Evolutionary conservation across 2,797 vertebrate species (phyloP).

Genomic region (Tangara arthus): DNA sequence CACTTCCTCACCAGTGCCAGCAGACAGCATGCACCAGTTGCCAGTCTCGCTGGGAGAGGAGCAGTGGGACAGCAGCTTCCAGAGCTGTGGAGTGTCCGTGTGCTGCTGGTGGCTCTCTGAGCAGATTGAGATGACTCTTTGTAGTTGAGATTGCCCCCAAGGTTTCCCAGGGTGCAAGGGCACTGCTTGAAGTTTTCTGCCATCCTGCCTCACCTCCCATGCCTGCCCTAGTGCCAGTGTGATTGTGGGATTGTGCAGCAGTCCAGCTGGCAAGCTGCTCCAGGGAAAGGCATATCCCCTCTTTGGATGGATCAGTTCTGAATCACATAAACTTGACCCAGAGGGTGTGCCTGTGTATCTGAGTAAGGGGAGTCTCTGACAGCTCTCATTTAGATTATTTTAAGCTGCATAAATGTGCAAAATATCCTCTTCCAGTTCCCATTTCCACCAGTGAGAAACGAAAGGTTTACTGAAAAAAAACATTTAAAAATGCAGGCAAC

Average conservation of each 20-base stretch:
- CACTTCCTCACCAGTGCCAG: background rate
- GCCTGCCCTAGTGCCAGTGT: background rate
- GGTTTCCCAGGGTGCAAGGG: background rate
- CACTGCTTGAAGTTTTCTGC: background rate
- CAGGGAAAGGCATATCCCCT: background rate
- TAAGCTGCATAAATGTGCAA: background rate
- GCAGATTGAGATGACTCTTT: rapidly evolving
- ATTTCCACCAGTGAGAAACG: background rate
- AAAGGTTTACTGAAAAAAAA: background rate
- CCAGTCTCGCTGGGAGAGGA: background rate
- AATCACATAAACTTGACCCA: background rate
- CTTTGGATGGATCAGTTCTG: background rate
- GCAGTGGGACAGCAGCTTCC: background rate
- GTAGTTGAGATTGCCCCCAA: background rate
- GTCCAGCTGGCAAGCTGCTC: background rate
- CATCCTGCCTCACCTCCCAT: background rate
- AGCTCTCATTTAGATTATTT: background rate
- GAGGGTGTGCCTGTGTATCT: background rate
- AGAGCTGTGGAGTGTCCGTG: background rate
- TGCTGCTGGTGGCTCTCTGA: background rate
- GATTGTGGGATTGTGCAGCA: background rate
- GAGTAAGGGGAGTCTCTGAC: background rate
- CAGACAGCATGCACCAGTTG: background rate
- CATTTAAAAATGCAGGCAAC: background rate
- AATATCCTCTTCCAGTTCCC: background rate